Base-by-base conservation (phyloP, 2,113 vertebrate species). In the Ceuthmochares aereus region DNA sequence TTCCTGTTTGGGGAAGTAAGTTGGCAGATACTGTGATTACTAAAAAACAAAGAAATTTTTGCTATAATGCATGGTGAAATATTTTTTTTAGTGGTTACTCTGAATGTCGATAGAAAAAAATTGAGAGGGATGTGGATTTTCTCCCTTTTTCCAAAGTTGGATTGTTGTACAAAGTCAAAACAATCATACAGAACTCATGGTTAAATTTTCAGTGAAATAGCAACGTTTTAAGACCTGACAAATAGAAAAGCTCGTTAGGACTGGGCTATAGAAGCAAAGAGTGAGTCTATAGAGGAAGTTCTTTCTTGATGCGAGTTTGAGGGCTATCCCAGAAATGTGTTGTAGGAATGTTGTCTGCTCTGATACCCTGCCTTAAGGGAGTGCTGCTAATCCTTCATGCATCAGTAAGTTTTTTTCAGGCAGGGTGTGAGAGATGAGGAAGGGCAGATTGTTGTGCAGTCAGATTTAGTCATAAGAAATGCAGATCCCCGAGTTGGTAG, bases 1-100 rank as follows among this genome's bases (percentile, higher is more conserved):
- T 99, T 97, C 99, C 99, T 34, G 90, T 99, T 29, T 99, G 99
- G 99, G 99, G 99, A 96, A 99, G 99, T 99, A 97, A 99, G 99
- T 99, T 75, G 40, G 6, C 43, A 74, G 70, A 86, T 59, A 56
- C 20, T 78, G 25, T 26, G 0, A 20, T 51, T 83, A 18, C 27
- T 69, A 34, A 77, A 73, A 60, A 26, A n/a, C n/a, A 82, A 49
- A 32, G 36, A 32, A 84, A 64, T 26, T 20, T 43, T 56, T 75
- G 7, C 12, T 66, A 2, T 54, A 49, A 30, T 37, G 3, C 19
- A 21, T 47, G 15, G 16, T 56, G 25, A 62, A 21, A 22, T 10
- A 14, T 37, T 58, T 68, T 15, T 21, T 77, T 60, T 20, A 30
- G 13, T 75, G 9, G 7, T 70, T 58, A 12, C 4, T 76, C 51